These are phyloP conservation scores for Gymnocephalus cernua DNA, from an alignment of 2,113 vertebrate species.

Conservation along the genomic window DNA sequence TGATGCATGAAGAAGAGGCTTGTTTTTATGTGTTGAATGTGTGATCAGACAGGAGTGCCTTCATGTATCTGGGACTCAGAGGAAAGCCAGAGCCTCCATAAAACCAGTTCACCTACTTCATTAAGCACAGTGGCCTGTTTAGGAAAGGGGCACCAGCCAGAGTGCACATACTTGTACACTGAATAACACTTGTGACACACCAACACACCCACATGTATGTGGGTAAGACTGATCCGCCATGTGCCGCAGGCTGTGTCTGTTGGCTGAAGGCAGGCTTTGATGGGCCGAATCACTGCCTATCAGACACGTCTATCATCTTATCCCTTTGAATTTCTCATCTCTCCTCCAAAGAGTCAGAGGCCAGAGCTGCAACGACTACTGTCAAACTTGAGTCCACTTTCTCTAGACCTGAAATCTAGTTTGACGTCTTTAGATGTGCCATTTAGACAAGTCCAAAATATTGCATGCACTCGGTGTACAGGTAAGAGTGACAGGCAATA, in stretches of 20 bases:
- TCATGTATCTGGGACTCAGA: neutral
- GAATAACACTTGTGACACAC: constrained; percentile 9
- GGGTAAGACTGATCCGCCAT: constrained; percentile 57
- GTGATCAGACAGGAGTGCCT: constrained; percentile 24
- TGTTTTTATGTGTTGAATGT: constrained; percentile 20
- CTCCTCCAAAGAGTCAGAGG: constrained; percentile 55
- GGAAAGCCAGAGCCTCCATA: neutral
- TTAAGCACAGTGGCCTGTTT: constrained; percentile 27
- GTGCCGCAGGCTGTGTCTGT: constrained; percentile 76
- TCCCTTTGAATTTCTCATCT: constrained; percentile 61
- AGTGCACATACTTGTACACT: neutral
- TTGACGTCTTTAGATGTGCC: constrained; percentile 46
- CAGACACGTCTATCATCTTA: constrained; percentile 71
- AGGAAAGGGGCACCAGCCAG: neutral
- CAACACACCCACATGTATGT: neutral
- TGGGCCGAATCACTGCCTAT: constrained; percentile 73
- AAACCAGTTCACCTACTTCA: constrained; percentile 12
- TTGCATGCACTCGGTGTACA: neutral
- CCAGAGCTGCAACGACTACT: constrained; percentile 48
- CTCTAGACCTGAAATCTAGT: constrained; percentile 26
- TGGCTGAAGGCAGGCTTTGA: constrained; percentile 76
- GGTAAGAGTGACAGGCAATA: constrained; percentile 48
- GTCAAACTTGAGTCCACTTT: constrained; percentile 37
- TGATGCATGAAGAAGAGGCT: constrained; percentile 33
- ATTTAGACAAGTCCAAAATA: constrained; percentile 29